These are phyloP conservation scores for Oxystoma pomonae DNA, from an alignment of 2,888 invertebrate species.

Conservation along the genomic window DNA sequence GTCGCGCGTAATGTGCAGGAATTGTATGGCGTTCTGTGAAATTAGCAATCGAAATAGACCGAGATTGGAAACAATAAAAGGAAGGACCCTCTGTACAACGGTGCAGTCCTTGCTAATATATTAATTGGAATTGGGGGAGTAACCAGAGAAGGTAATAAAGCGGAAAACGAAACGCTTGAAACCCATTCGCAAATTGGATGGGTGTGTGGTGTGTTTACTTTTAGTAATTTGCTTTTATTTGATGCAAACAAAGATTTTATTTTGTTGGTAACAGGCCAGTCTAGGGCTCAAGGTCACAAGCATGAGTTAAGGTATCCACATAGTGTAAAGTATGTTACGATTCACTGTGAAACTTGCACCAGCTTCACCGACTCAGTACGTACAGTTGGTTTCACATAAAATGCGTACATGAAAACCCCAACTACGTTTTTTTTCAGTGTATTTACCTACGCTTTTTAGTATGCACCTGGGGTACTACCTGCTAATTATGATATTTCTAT, in stretches of 20 bases:
- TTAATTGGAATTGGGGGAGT: background rate
- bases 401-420: too few species aligned
- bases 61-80: constrained; percentile 4
- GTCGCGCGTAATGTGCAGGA: background rate
- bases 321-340: too few species aligned
- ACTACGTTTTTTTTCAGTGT: too few species aligned
- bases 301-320: too few species aligned
- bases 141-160: background rate
- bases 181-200: background rate
- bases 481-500: too few species aligned
- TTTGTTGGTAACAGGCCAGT: too few species aligned
- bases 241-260: background rate
- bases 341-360: too few species aligned
- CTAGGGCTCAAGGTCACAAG: too few species aligned
- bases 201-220: background rate
- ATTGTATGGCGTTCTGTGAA: background rate
- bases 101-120: background rate
- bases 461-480: too few species aligned
- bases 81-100: background rate
- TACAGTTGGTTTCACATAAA: too few species aligned
- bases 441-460: too few species aligned
- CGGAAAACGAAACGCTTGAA: background rate
- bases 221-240: background rate
- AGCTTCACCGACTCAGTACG: too few species aligned
- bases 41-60: constrained; percentile 1